Base-by-base conservation (phyloP, 2,113 vertebrate genomes). In the Marmota monax region DNA sequence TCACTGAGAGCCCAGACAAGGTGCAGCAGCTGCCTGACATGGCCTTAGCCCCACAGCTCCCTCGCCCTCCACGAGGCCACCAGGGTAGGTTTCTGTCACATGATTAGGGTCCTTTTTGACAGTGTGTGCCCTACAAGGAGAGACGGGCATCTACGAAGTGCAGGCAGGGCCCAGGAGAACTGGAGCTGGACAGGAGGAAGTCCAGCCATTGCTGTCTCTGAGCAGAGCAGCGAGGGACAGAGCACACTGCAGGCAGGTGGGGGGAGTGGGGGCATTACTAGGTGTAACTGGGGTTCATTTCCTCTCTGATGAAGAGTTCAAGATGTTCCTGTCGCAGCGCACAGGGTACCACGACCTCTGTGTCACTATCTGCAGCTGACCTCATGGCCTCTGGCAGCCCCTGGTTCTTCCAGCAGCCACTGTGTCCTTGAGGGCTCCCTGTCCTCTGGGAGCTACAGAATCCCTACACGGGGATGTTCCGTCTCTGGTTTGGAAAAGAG, bases 251-350 rank as follows among this genome's bases (percentile, higher is more conserved):
- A 8, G 1, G 67, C 32, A 17, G 34, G 65, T 16, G 79, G 10
- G 39, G 39, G 92, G 63, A 77, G 45, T 0, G 1, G 48, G 48
- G 61, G 23, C 42, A n/a, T 18, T 53, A 56, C 27, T 4, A n/a
- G 73, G 63, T 39, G 45, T 37, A 78, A 73, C 61, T 94, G 83
- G 96, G 72, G 84, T 92, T 88, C 34, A 18, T 88, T 91, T 96
- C 78, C 92, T 94, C 85, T 96, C 39, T 74, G 95, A 79, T 86
- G 92, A 91, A 85, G 88, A 78, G 74, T 86, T 73, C 82, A 86
- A 96, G 72, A 58, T 37, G 94, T 76, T 94, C 73, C 83, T 85
- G 78, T 94, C 97, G 91, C 86, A 84, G 96, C 91, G 94, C 97
- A 96, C 94, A 96, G 77, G 83, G 23, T 92, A 58, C 95, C 17